phyloP scores from a whole-genome alignment of 2,888 invertebrate genomes.

The Plebejus melissa region DNA sequence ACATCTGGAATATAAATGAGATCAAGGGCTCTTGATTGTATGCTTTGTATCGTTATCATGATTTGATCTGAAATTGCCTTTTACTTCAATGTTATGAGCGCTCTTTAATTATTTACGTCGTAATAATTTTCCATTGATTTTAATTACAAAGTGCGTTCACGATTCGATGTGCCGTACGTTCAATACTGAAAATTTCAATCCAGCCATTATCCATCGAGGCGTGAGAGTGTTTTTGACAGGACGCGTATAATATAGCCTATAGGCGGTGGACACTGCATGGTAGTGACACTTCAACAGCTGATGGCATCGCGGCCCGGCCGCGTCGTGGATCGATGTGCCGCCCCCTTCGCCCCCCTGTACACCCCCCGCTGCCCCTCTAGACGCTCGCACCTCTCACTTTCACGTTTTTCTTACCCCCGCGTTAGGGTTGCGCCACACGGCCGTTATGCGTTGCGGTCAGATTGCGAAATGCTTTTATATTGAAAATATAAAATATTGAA shows the following conservation, averaged over 20 bases:
- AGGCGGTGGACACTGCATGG: slow-evolving; percentile 30
- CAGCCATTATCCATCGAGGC: background rate
- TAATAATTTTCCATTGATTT: background rate
- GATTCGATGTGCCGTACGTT: background rate
- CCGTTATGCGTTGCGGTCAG: background rate
- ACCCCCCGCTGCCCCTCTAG: slow-evolving; percentile 44
- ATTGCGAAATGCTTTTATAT: background rate
- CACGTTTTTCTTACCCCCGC: slow-evolving; percentile 68
- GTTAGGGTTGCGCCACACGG: slow-evolving; percentile 34
- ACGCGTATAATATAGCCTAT: slow-evolving; percentile 12
- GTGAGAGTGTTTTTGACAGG: background rate
- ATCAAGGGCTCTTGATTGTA: background rate
- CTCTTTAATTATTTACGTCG: background rate
- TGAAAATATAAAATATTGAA: no score
- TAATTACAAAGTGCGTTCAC: background rate
- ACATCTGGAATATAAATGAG: background rate
- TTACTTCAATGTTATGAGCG: background rate
- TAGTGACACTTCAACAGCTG: slow-evolving; percentile 62
- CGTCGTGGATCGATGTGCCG: slow-evolving; percentile 67
- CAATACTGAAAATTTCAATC: background rate
- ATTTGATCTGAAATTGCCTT: background rate
- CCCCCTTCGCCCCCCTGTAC: slow-evolving; percentile 50
- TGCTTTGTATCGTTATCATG: background rate
- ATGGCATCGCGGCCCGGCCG: slow-evolving; percentile 49
- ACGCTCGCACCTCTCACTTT: slow-evolving; percentile 63